Percentiles rank a stretch among this genome's conserved stretches.
These are phyloP conservation scores for Aradophagus sp. DNA, from an alignment of 1,140 invertebrate genomes.

Conservation along the genomic window DNA sequence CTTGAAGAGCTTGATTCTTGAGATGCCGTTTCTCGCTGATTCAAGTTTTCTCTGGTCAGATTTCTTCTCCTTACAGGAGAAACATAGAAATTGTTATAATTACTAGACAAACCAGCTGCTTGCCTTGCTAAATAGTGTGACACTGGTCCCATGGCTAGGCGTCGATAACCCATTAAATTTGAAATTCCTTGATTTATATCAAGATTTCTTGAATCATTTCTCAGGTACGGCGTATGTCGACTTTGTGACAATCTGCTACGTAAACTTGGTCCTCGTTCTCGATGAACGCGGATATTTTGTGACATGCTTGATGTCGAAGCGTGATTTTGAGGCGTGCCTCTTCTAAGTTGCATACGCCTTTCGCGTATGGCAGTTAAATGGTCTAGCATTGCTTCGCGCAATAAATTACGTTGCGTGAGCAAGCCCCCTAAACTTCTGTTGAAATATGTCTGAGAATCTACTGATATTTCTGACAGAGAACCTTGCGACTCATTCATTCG, in stretches of 20 bases:
- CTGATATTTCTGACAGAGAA: constrained; percentile 1
- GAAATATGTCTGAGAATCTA: constrained; percentile 32
- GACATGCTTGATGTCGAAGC: constrained; percentile 9
- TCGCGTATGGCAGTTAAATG: constrained; percentile 55
- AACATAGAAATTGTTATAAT: background rate
- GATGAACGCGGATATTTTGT: constrained; percentile 15
- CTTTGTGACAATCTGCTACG: constrained; percentile 46
- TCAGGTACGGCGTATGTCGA: constrained; percentile 54
- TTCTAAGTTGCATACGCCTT: constrained; percentile 54
- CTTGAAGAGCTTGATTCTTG: constrained; percentile 6
- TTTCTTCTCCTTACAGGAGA: constrained; percentile 7
- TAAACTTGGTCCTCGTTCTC: constrained; percentile 17
- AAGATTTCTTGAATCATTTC: constrained; percentile 8
- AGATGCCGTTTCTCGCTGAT: background rate
- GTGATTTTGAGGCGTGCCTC: constrained; percentile 53
- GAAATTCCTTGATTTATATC: constrained; percentile 15
- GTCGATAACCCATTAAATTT: constrained; percentile 34
- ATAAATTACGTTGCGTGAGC: constrained; percentile 49
- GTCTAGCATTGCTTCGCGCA: constrained; percentile 57
- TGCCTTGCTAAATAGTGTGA: constrained; percentile 8
- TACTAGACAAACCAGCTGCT: constrained; percentile 2
- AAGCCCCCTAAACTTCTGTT: constrained; percentile 38
- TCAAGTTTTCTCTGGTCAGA: background rate
- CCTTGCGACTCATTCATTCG: constrained; percentile 30
- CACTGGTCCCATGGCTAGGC: background rate